A percentile compares a stretch with the other conserved stretches of the same genome.
phyloP scores from a whole-genome alignment of 2,113 vertebrate species.

The Actenoides hombroni region DNA sequence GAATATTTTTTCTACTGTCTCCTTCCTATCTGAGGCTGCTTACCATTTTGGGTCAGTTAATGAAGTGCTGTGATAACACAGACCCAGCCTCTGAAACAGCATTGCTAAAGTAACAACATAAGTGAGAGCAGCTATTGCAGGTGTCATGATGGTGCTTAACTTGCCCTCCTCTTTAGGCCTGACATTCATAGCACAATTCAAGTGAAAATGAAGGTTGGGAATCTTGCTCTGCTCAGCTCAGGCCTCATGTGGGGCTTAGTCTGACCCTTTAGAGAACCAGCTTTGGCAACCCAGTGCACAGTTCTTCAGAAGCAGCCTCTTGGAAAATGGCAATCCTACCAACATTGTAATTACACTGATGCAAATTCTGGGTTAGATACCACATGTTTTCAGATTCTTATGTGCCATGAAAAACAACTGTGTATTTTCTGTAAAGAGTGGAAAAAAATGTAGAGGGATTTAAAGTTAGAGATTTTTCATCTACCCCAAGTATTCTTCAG shows the following conservation, averaged over 20 bases:
- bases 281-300: not conserved
- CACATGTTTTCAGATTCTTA: not conserved
- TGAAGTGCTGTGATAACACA: not conserved
- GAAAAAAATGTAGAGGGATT: not conserved
- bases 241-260: not conserved
- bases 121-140: not conserved
- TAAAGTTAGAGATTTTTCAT: not conserved
- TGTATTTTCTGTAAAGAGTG: not conserved
- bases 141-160: not conserved
- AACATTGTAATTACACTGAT: not conserved
- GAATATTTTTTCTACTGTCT: not conserved
- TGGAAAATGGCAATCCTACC: not conserved
- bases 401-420: not conserved
- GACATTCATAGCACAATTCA: not conserved
- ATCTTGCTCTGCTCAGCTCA: not conserved
- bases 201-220: not conserved
- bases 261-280: not conserved
- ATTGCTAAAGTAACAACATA: not conserved
- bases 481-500: not conserved
- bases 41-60: not conserved
- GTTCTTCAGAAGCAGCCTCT: not conserved
- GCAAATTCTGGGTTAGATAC: not conserved
- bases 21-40: not conserved
- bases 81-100: not conserved
- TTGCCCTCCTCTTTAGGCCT: not conserved